These are phyloP conservation scores for Trematomus loennbergii DNA, from an alignment of 2,113 vertebrate genomes.

Conservation along the genomic window DNA sequence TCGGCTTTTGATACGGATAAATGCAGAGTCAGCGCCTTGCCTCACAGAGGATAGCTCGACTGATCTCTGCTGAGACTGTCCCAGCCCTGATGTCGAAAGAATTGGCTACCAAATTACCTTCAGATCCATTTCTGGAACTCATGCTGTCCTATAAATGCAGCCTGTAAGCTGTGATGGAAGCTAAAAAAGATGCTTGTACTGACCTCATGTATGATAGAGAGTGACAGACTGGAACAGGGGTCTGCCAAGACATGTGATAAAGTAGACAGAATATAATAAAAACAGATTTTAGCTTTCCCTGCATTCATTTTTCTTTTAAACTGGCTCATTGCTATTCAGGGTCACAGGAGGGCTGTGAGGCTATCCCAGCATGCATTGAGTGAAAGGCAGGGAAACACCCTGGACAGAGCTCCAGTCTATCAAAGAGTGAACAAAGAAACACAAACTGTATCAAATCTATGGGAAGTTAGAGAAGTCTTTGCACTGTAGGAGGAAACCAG, in stretches of 20 bases:
- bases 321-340: conserved; percentile 36
- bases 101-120: conserved; percentile 70
- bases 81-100: conserved; percentile 63
- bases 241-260: conserved; percentile 24
- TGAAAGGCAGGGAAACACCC: conserved; percentile 48
- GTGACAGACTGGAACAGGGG: conserved; percentile 26
- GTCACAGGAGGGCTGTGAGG: conserved; percentile 44
- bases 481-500: conserved; percentile 38
- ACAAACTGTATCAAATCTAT: conserved; percentile 37
- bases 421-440: conserved; percentile 51
- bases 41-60: conserved; percentile 63
- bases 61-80: conserved; percentile 71
- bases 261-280: conserved; percentile 1
- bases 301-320: conserved; percentile 16
- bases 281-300: background rate
- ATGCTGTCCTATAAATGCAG: conserved; percentile 57
- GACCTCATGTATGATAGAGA: conserved; percentile 48
- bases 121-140: conserved; percentile 71
- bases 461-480: conserved; percentile 41
- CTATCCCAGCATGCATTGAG: conserved; percentile 48
- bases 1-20: conserved; percentile 72
- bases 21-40: conserved; percentile 74
- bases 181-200: conserved; percentile 40
- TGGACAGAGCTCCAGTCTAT: conserved; percentile 23
- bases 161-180: conserved; percentile 51